These are phyloP conservation scores for Delphinus delphis DNA, from an alignment of 2,113 vertebrate species.

Conservation along the genomic window DNA sequence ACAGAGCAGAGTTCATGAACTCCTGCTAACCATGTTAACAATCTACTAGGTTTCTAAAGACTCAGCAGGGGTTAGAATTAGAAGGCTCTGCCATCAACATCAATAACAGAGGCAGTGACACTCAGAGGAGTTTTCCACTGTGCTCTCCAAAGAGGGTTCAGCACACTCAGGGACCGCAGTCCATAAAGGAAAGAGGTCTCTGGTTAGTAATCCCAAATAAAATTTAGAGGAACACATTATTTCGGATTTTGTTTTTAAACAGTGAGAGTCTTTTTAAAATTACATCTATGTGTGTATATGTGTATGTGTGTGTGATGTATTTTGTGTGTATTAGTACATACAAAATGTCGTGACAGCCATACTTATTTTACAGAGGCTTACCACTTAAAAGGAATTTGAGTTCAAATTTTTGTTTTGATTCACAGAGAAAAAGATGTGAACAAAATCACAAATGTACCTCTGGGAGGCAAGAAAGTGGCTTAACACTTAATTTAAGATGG, in stretches of 20 bases:
- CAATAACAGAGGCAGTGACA: constrained; percentile 87
- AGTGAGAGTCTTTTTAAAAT: background rate
- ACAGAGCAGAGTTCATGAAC: constrained; percentile 89
- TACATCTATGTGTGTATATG: background rate
- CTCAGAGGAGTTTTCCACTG: constrained; percentile 81
- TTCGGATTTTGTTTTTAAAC: constrained; percentile 60
- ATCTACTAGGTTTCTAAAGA: constrained; percentile 87
- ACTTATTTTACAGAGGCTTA: constrained; percentile 14
- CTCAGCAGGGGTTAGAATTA: constrained; percentile 87
- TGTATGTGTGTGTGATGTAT: background rate
- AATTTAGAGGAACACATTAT: background rate
- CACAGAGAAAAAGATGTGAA: constrained; percentile 1
- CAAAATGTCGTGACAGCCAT: background rate
- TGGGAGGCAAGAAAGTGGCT: constrained; percentile 51
- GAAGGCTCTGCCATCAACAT: constrained; percentile 84
- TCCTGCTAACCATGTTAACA: constrained; percentile 86
- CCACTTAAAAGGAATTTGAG: constrained; percentile 29
- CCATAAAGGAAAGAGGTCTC: background rate
- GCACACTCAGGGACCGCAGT: constrained; percentile 66
- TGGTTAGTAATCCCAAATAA: background rate
- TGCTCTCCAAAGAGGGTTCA: constrained; percentile 71
- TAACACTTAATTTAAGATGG: background rate
- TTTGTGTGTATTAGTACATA: background rate
- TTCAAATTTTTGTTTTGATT: constrained; percentile 46
- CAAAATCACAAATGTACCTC: constrained; percentile 37